Base-by-base conservation (phyloP, 2,113 vertebrate species). In the Trochalopteron elliotii region DNA sequence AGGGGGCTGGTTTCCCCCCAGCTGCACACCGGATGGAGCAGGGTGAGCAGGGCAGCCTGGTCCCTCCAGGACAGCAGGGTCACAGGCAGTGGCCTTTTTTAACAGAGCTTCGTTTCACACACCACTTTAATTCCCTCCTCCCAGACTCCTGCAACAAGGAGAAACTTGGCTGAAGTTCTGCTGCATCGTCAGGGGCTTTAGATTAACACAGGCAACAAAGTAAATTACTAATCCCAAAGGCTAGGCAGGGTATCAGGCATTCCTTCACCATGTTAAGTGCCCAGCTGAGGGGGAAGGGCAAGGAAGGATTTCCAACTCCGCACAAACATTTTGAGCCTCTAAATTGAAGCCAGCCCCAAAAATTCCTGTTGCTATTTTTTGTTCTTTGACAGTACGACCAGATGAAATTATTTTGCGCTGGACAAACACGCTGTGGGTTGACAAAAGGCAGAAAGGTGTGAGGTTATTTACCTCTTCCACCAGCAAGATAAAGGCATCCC, bases 341-440 rank as follows among this genome's bases (percentile, higher is more conserved):
- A 52, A 94, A 70, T 8, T 44, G 30, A 91, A 93, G n/a, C n/a
- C 77, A 91, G 61, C 20, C 57, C 23, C 55, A 5, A 22, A 81
- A 83, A 93, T 77, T 93, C 67, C 53, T 85, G 57, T 72, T 69
- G 61, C 67, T 95, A 72, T 72, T 90, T 90, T 87, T 65, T 19
- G 3, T 91, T 83, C 63, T 63, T 90, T 86, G 52, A 63, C 33
- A 65, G 28, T 14, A 88, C 40, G 23, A 69, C 5, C 23, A 83
- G 4, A 76, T 13, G 12, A 88, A 89, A 65, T 50, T 20, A 42
- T 50, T 90, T 72, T 76, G 63, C 1, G 4, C 27, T 10, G 37
- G 53, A 65, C 12, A 71, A 91, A 76, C 15, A 55, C 2, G 0
- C 37, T 24, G 52, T 6, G 33, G 53, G 23, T 3, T 72, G n/a